Evolutionary conservation across 2,113 vertebrate genomes (phyloP).

Genomic region (Callionymus lyra): DNA sequence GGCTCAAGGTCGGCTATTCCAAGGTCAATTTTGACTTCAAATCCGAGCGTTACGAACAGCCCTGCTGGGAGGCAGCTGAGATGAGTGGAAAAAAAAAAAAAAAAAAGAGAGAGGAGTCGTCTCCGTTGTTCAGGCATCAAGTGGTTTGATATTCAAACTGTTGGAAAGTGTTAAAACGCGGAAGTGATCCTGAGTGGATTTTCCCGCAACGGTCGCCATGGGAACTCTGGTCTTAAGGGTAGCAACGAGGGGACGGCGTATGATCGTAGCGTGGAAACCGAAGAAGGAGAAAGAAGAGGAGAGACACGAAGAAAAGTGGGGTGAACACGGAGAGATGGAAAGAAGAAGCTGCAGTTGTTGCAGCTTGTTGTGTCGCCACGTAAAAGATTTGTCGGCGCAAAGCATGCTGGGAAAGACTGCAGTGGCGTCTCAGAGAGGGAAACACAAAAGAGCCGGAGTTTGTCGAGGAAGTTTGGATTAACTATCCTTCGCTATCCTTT

Average conservation of each 20-base stretch:
- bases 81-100: constrained; percentile 9
- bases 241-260: constrained; percentile 41
- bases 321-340: constrained; percentile 11
- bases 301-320: constrained; percentile 7
- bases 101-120: constrained; percentile 6
- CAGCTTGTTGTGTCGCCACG: constrained; percentile 40
- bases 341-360: constrained; percentile 38
- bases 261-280: constrained; percentile 1
- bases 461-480: no score
- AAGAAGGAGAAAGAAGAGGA: not conserved
- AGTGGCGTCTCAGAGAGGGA: constrained; percentile 50
- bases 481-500: no score
- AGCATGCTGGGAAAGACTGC: constrained; percentile 64
- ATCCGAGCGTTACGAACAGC: constrained; percentile 34
- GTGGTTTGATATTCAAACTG: constrained; percentile 11
- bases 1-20: constrained; percentile 55
- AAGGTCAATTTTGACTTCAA: constrained; percentile 47
- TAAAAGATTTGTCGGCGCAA: constrained; percentile 49
- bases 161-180: constrained; percentile 49
- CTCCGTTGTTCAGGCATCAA: constrained; percentile 7
- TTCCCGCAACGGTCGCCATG: constrained; percentile 69
- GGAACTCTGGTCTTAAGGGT: constrained; percentile 66
- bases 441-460: not conserved
- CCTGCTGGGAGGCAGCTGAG: constrained; percentile 44
- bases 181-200: constrained; percentile 54